Conservation (phyloP, 1,140 invertebrate genomes). For the Linepithema humile region DNA sequence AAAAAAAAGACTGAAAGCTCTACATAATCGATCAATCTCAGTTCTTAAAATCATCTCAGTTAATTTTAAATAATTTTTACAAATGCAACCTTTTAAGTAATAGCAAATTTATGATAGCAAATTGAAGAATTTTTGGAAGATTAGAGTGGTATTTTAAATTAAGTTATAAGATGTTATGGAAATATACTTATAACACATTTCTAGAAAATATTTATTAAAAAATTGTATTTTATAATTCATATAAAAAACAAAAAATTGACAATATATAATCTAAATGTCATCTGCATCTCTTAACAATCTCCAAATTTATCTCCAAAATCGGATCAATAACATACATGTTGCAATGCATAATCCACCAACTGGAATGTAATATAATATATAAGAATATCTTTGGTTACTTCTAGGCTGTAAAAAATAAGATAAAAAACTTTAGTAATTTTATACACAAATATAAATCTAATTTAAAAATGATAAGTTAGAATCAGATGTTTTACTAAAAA, state of each 20-base stretch:
- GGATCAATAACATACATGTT: slow-evolving; percentile 40
- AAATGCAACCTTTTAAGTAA: not conserved
- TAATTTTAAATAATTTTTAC: not conserved
- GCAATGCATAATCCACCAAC: slow-evolving; percentile 32
- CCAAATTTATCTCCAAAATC: not conserved
- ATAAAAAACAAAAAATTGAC: not conserved
- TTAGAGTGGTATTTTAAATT: no score
- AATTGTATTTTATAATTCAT: not conserved
- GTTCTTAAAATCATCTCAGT: not conserved
- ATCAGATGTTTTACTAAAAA: not conserved
- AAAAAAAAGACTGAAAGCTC: no score
- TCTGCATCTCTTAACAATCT: not conserved
- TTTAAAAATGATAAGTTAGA: not conserved
- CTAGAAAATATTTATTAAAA: not conserved
- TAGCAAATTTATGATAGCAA: no score
- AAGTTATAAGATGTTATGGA: no score
- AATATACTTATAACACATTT: not conserved
- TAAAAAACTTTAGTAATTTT: not conserved
- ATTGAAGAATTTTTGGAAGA: no score
- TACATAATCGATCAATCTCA: no score
- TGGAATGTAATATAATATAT: not conserved
- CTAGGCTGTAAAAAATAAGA: not conserved
- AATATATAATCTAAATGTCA: not conserved
- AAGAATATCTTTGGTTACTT: not conserved
- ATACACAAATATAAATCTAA: not conserved